These are phyloP conservation scores for Cyphomyrus discorhynchus DNA, from an alignment of 2,113 vertebrate genomes.

Conservation along the genomic window DNA sequence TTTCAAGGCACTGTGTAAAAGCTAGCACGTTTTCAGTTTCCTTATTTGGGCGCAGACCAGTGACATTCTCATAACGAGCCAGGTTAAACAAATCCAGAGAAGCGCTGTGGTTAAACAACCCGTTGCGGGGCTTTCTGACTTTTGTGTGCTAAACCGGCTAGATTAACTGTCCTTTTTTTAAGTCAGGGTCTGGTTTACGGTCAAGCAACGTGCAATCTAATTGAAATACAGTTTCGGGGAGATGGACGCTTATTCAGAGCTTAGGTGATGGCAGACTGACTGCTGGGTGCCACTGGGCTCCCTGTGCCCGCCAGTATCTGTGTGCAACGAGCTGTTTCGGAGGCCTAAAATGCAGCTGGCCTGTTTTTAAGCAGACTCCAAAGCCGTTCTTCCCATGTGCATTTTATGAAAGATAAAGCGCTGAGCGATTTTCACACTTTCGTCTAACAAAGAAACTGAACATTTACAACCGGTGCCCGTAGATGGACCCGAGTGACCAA, in stretches of 20 bases:
- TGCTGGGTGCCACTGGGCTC: neutral
- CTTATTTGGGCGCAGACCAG: neutral
- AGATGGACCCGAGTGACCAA: neutral
- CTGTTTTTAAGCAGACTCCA: neutral
- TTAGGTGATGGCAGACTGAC: neutral
- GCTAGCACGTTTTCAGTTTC: neutral
- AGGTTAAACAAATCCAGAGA: neutral
- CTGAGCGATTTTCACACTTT: neutral
- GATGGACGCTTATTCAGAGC: neutral
- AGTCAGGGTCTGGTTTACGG: neutral
- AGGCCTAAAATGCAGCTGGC: neutral
- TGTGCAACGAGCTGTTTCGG: neutral
- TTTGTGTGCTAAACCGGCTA: neutral
- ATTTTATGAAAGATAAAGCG: neutral
- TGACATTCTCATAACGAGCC: neutral
- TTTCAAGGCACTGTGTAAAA: neutral
- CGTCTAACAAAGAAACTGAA: slow-evolving; percentile 12
- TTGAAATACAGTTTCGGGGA: neutral
- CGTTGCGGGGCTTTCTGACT: neutral
- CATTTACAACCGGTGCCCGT: neutral
- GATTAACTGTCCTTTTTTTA: neutral
- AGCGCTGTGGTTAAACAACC: neutral
- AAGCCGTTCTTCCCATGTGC: neutral
- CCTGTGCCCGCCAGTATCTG: neutral
- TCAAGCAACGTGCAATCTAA: neutral